Percentiles rank a stretch among this genome's conserved stretches.
These are phyloP conservation scores for Bombyx huttoni DNA, from an alignment of 2,888 invertebrate species.

Conservation along the genomic window DNA sequence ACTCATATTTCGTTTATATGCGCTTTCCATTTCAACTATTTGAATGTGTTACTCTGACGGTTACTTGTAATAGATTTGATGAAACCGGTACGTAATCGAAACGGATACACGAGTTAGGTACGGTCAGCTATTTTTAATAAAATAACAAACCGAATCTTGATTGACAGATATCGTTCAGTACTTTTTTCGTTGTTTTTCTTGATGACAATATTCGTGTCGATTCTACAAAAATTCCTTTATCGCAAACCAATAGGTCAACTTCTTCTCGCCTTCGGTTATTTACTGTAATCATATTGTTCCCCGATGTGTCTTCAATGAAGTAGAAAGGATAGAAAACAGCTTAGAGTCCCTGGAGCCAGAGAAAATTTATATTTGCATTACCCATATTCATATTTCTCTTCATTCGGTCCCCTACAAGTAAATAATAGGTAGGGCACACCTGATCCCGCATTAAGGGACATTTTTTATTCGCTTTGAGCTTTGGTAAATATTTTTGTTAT, in stretches of 20 bases:
- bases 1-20: conserved; percentile 45
- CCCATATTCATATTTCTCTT: conserved; percentile 43
- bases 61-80: neutral
- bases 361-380: conserved; percentile 53
- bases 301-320: conserved; percentile 38
- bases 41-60: conserved; percentile 1
- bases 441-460: conserved; percentile 65
- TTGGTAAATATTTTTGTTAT: conserved; percentile 69
- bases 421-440: conserved; percentile 66
- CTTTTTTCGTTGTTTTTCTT: too few species aligned
- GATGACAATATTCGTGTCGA: neutral
- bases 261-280: conserved; percentile 34
- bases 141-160: neutral
- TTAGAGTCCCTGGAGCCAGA: conserved; percentile 26
- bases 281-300: conserved; percentile 56
- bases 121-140: neutral
- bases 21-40: conserved; percentile 44
- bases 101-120: neutral
- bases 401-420: conserved; percentile 47
- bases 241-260: conserved; percentile 25
- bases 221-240: conserved; percentile 6
- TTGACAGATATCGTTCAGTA: too few species aligned
- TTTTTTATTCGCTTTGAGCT: conserved; percentile 62
- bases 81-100: neutral
- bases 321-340: conserved; percentile 36